A percentile compares a stretch with the other conserved stretches of the same genome.
phyloP scores from a whole-genome alignment of 2,113 vertebrate genomes.

The Glaucidium brasilianum region DNA sequence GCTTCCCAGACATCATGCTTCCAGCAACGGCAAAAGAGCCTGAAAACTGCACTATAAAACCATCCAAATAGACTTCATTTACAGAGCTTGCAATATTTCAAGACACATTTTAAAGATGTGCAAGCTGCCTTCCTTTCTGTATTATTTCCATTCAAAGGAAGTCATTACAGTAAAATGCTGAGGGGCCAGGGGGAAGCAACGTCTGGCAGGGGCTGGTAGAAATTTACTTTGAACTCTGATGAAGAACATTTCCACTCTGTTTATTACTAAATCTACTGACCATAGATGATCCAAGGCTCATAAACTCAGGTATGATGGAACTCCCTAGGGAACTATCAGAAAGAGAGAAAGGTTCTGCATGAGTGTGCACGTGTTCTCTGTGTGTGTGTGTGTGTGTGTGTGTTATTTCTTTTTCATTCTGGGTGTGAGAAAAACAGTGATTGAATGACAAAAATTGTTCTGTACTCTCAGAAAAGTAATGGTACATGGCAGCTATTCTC shows the following conservation, averaged over 20 bases:
- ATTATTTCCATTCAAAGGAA: slow-evolving; percentile 63
- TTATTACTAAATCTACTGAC: slow-evolving; percentile 50
- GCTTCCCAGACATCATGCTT: background rate
- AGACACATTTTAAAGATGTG: slow-evolving; percentile 59
- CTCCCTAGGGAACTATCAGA: background rate
- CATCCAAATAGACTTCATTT: background rate
- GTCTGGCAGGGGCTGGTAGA: slow-evolving; percentile 9
- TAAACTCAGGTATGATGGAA: slow-evolving; percentile 55
- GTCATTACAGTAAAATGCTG: slow-evolving; percentile 16
- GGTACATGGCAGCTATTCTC: background rate
- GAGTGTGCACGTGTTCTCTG: accelerated
- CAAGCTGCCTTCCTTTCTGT: slow-evolving; percentile 42
- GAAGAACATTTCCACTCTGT: slow-evolving; percentile 55
- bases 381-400: background rate
- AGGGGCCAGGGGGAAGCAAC: background rate
- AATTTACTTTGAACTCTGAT: slow-evolving; percentile 52
- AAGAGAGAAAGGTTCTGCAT: background rate
- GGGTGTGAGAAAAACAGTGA: background rate
- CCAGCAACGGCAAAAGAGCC: background rate
- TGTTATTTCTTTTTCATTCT: background rate
- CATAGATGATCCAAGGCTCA: slow-evolving; percentile 43
- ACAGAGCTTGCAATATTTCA: background rate
- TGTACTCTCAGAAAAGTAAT: background rate
- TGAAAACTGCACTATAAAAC: background rate
- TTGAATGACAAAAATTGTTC: background rate